Base-by-base conservation (phyloP, 2,888 invertebrate genomes). In the Aelia acuminata region DNA sequence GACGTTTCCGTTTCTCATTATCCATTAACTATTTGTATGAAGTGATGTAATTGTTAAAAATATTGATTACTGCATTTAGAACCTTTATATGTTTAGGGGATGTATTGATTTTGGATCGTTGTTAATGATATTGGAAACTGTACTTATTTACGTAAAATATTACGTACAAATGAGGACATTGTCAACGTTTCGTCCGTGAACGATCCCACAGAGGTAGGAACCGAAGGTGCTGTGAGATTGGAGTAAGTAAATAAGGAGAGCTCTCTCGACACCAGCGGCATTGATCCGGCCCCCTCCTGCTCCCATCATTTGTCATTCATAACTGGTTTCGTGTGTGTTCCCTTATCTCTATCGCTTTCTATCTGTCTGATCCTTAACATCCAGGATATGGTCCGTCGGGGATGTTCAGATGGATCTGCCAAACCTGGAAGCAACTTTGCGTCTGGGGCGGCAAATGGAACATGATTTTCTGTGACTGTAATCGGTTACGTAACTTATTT, bases 231-330 rank as follows among this genome's bases (percentile, higher is more conserved):
- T 80, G 80, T 80, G 80, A 43, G 80, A 80, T 80, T 80, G 80
- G 80, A 80, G 80, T 80, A 80, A 80, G 80, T 80, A 80, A 80
- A 80, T 80, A 50, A 26, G 53, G 84, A 80, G 84, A 26, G 84
- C 50, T 88, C 84, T 84, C 88, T 39, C 50, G 50, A 48, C 88
- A 80, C 43, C 53, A 49, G 84, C 85, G 31, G 70, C 85, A 50
- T 88, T 90, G 87, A 57, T 89, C 86, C 84, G 89, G 89, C 89
- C 90, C 90, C 89, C 90, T 63, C 84, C 85, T 84, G 15, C 84
- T 49, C 26, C 75, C 53, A 22, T 86, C 57, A 63, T 43, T 50
- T 50, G 53, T 43, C 86, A 85, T 85, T 85, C 47, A 85, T 85
- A 50, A 53, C 47, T 85, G 49, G 48, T 47, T 85, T 85, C 53